Conservation (phyloP, 1,140 invertebrate genomes). For the Anastrepha ludens region DNA sequence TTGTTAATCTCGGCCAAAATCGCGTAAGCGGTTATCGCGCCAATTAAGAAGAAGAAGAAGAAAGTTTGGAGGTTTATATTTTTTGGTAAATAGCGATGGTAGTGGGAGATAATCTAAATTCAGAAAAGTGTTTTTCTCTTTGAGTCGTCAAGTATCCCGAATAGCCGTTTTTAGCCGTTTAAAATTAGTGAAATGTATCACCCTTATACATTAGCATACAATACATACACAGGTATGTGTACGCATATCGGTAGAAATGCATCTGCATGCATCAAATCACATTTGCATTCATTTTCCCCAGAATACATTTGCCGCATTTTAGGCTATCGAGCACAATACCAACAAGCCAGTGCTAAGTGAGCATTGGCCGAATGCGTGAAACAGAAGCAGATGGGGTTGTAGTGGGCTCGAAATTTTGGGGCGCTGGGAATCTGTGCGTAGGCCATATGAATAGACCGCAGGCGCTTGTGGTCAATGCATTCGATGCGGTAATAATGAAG, state of each 20-base stretch:
- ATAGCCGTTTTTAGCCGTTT: no score
- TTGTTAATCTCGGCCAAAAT: no score
- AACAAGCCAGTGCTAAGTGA: not conserved
- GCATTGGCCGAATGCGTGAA: not conserved
- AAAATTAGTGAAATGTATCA: no score
- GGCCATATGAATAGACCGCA: not conserved
- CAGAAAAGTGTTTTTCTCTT: no score
- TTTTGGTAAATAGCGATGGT: no score
- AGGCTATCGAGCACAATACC: not conserved
- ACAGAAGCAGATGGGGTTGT: not conserved
- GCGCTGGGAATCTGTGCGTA: not conserved
- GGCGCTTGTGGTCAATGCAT: slow-evolving; percentile 50
- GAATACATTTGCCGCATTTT: slow-evolving; percentile 47
- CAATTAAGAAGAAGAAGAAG: no score
- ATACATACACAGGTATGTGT: not conserved
- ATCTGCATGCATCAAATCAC: slow-evolving; percentile 12
- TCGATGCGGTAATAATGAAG: slow-evolving; percentile 45
- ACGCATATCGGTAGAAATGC: not conserved
- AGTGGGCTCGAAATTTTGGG: not conserved
- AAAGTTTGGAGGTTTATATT: no score
- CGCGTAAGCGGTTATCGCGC: no score
- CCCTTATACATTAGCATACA: not conserved
- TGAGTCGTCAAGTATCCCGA: no score
- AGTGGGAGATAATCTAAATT: no score
- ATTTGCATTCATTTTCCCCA: slow-evolving; percentile 46